A percentile compares a stretch with the other conserved stretches of the same genome.
Evolutionary conservation across 2,113 vertebrate genomes (phyloP).

Genomic region (Actenoides hombroni): DNA sequence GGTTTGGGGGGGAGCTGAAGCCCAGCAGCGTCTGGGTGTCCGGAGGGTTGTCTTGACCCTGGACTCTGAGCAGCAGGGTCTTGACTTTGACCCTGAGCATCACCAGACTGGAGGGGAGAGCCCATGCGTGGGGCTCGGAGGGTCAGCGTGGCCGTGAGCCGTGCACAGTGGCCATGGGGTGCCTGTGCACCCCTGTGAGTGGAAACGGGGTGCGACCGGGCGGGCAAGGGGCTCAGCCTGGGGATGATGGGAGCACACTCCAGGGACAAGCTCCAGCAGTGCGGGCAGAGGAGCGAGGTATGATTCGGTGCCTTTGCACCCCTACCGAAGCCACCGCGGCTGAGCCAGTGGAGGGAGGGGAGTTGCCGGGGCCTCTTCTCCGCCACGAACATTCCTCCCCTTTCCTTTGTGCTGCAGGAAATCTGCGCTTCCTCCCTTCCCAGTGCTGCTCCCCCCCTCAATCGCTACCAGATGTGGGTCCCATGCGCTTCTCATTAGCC

Average conservation of each 20-base stretch:
- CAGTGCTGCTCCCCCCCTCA: conserved; percentile 80
- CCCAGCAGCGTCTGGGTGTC: accelerated
- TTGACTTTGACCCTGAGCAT: not conserved
- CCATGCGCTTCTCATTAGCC: conserved; percentile 80
- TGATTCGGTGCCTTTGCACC: accelerated
- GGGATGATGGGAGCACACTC: not conserved
- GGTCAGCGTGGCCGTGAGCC: accelerated
- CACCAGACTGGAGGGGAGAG: not conserved
- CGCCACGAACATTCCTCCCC: conserved; percentile 71
- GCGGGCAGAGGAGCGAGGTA: accelerated
- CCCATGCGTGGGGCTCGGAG: too few relatives aligned
- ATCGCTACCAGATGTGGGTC: conserved; percentile 93
- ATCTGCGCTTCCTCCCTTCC: conserved; percentile 87
- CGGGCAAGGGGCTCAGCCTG: not conserved
- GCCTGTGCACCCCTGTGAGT: accelerated
- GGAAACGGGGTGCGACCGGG: accelerated
- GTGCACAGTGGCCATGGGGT: accelerated
- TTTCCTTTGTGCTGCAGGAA: conserved; percentile 89
- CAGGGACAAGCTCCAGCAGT: not conserved
- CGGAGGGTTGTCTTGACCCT: not conserved
- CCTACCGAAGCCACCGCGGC: accelerated
- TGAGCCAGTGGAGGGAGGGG: not conserved
- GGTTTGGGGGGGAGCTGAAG: accelerated
- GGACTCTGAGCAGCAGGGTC: not conserved
- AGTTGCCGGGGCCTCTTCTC: not conserved